Evolutionary conservation across 2,113 vertebrate genomes (phyloP).

Genomic region (Myiagra hebetior): DNA sequence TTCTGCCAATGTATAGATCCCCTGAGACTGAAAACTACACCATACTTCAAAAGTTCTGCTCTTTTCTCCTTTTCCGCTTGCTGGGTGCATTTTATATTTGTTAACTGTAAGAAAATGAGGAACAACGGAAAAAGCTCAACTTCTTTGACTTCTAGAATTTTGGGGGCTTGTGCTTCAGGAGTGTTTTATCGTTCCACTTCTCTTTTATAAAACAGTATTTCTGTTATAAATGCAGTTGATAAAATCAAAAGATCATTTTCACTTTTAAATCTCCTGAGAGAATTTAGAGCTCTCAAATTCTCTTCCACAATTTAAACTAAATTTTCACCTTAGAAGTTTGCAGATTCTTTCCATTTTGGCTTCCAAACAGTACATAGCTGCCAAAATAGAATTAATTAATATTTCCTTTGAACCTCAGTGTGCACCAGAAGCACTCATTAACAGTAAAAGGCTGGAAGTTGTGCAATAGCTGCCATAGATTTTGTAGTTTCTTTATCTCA

Average conservation of each 20-base stretch:
- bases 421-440: background rate
- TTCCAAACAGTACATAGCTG: slow-evolving; percentile 24
- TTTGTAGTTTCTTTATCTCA: background rate
- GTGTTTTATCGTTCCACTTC: background rate
- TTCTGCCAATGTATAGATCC: background rate
- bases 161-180: background rate
- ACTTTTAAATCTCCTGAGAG: slow-evolving; percentile 50
- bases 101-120: background rate
- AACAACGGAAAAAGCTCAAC: background rate
- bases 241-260: slow-evolving; percentile 39
- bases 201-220: slow-evolving; percentile 9
- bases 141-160: background rate
- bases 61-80: background rate
- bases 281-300: slow-evolving; percentile 50
- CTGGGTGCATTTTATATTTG: background rate
- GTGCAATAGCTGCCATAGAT: background rate
- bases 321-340: slow-evolving; percentile 11
- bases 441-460: background rate
- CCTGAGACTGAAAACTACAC: background rate
- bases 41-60: background rate
- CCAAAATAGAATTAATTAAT: slow-evolving; percentile 58
- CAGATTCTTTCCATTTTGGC: slow-evolving; percentile 13
- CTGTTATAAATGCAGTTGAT: slow-evolving; percentile 24
- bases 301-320: slow-evolving; percentile 21
- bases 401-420: slow-evolving; percentile 15